Conservation (phyloP, 2,888 invertebrate species). For the Caenorhabditis sp. region DNA sequence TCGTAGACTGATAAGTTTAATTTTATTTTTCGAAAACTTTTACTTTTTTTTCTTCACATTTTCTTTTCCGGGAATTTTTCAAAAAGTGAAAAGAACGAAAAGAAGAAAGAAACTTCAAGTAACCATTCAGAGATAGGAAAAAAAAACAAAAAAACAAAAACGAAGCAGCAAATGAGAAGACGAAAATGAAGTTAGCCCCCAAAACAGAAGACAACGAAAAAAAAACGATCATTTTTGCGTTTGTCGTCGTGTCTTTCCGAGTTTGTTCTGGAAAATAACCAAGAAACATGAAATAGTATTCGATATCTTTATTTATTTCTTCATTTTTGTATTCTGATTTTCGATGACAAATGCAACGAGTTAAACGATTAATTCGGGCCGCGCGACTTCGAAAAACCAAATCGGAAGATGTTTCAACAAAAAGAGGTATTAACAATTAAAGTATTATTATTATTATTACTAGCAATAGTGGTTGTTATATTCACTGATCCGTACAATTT, state of each 20-base stretch:
- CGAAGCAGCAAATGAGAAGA: neutral
- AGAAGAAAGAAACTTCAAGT: too few species aligned
- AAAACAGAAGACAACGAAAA: neutral
- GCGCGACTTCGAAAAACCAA: slow-evolving; percentile 31
- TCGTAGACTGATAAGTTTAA: neutral
- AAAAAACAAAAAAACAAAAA: too few species aligned
- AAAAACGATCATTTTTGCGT: neutral
- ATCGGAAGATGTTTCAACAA: slow-evolving; percentile 39
- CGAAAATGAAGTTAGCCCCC: neutral
- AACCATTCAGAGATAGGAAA: too few species aligned
- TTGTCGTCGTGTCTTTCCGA: neutral
- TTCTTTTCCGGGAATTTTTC: too few species aligned
- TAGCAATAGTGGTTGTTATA: neutral
- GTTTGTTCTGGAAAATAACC: too few species aligned
- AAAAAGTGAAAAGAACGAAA: too few species aligned
- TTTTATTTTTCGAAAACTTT: too few species aligned
- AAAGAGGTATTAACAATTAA: neutral
- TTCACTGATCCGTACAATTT: neutral
- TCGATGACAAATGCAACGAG: slow-evolving; percentile 22
- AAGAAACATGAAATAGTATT: neutral
- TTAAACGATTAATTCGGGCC: slow-evolving; percentile 32
- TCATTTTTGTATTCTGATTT: neutral
- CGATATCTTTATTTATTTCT: neutral
- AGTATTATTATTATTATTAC: neutral
- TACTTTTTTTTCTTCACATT: too few species aligned